phyloP scores from a whole-genome alignment of 2,113 vertebrate genomes.

The Agapornis roseicollis region DNA sequence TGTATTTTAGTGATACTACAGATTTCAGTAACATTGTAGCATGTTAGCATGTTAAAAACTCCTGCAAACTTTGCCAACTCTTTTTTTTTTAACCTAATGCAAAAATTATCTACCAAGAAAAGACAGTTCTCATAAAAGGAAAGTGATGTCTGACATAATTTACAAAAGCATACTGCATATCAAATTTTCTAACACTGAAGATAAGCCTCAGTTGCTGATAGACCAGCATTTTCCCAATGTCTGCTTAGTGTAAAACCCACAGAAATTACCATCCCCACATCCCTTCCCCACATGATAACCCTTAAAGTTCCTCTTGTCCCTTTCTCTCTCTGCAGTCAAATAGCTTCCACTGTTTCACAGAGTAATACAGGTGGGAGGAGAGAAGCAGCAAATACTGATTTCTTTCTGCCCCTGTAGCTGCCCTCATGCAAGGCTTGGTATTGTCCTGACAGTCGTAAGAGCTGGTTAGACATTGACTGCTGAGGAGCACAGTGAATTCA shows the following conservation, averaged over 20 bases:
- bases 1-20: background rate
- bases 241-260: background rate
- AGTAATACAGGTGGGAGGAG: background rate
- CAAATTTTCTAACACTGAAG: background rate
- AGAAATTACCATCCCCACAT: background rate
- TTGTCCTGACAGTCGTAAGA: background rate
- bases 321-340: background rate
- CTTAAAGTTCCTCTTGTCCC: background rate
- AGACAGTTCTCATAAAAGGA: background rate
- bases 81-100: background rate
- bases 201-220: background rate
- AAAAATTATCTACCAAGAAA: background rate
- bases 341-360: background rate
- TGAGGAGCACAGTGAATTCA: background rate
- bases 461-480: fast-evolving
- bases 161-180: background rate
- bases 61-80: background rate
- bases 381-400: fast-evolving
- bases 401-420: background rate
- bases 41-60: background rate
- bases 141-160: background rate
- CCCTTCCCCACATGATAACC: background rate
- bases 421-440: background rate
- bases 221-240: background rate
- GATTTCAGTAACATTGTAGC: background rate